phyloP scores from a whole-genome alignment of 2,888 invertebrate species.

The Beris chalybata region DNA sequence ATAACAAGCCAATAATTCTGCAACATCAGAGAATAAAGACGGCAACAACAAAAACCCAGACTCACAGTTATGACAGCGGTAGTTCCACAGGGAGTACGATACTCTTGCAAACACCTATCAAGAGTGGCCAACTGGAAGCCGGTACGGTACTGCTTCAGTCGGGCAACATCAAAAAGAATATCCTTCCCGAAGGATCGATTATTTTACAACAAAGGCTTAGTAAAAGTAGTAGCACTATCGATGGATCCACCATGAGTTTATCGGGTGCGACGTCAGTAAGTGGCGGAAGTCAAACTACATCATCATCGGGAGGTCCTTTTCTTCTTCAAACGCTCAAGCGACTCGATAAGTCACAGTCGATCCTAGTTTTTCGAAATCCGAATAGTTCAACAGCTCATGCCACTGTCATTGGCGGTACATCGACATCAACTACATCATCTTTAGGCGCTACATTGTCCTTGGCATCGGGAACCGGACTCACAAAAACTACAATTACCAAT shows the following conservation, averaged over 20 bases:
- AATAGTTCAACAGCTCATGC: slow-evolving; percentile 37
- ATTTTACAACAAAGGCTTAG: slow-evolving; percentile 42
- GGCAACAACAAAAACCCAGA: slow-evolving; percentile 37
- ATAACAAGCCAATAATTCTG: slow-evolving; percentile 49
- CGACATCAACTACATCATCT: slow-evolving; percentile 39
- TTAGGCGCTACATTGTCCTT: slow-evolving; percentile 38
- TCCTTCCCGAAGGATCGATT: slow-evolving; percentile 41
- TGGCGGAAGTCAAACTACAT: slow-evolving; percentile 8
- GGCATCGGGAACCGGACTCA: slow-evolving; percentile 36
- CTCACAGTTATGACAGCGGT: slow-evolving; percentile 36
- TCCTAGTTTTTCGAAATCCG: slow-evolving; percentile 54
- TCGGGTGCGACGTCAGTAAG: slow-evolving; percentile 45
- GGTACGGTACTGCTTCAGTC: slow-evolving; percentile 39
- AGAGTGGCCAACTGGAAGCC: slow-evolving; percentile 53
- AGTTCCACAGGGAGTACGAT: slow-evolving; percentile 45
- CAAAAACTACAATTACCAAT: slow-evolving; percentile 41
- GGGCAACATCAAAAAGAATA: slow-evolving; percentile 39
- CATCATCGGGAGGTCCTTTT: slow-evolving; percentile 46
- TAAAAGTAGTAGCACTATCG: slow-evolving; percentile 34
- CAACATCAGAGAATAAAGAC: slow-evolving; percentile 46
- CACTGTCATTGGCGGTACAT: slow-evolving; percentile 31
- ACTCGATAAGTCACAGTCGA: slow-evolving; percentile 56
- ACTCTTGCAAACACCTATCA: slow-evolving; percentile 54
- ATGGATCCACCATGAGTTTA: slow-evolving; percentile 37
- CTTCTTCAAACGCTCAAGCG: slow-evolving; percentile 56